Conservation (phyloP, 2,797 vertebrate genomes). For the Enteromius fasciolatus region DNA sequence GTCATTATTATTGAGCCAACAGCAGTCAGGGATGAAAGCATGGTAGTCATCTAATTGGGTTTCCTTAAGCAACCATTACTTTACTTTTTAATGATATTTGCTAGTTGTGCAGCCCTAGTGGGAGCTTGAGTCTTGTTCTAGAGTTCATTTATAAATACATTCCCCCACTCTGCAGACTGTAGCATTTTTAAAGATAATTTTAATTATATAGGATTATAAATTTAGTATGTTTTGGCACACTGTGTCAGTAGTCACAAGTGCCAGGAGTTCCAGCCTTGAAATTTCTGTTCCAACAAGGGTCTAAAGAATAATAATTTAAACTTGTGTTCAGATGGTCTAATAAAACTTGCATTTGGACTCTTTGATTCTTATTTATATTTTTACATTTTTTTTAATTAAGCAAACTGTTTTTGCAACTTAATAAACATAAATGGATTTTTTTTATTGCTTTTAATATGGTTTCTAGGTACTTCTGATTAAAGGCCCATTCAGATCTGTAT, state of each 20-base stretch:
- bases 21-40: neutral
- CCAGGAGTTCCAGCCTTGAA: neutral
- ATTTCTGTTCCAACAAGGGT: neutral
- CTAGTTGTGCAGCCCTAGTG: neutral
- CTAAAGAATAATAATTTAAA: neutral
- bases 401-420: neutral
- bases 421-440: neutral
- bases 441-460: neutral
- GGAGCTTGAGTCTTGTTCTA: neutral
- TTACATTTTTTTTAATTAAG: too few relatives aligned
- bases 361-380: neutral
- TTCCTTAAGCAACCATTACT: neutral
- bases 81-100: neutral
- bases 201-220: conserved; percentile 13
- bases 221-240: neutral
- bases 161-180: neutral
- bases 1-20: conserved; percentile 3
- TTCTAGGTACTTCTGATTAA: neutral
- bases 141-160: neutral
- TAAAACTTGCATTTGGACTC: neutral
- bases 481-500: neutral
- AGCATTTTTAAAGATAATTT: neutral
- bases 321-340: neutral
- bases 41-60: conserved; percentile 14
- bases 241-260: conserved; percentile 4